Base-by-base conservation (phyloP, 2,888 invertebrate genomes). In the Dione juno region DNA sequence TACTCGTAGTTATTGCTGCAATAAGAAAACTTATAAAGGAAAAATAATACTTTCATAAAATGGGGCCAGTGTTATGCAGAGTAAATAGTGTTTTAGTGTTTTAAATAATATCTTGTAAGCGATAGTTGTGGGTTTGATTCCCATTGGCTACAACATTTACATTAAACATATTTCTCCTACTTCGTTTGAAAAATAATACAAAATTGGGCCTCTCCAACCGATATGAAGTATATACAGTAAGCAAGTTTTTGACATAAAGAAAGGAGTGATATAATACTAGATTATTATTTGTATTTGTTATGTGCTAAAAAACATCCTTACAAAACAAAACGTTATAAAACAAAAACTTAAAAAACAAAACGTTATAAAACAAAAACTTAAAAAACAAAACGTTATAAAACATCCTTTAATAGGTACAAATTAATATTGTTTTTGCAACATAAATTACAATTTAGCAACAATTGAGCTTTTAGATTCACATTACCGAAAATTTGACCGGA, bases 391-490 rank as follows among this genome's bases (percentile, higher is more conserved):
- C n/a, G n/a, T n/a, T n/a, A n/a, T n/a, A n/a, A n/a, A n/a, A n/a
- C n/a, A n/a, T n/a, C n/a, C n/a, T n/a, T n/a, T n/a, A n/a, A n/a
- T n/a, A 57, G 37, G 11, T 16, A 37, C 6, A 57, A 37, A 40
- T 40, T 37, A 52, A 61, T 50, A 48, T 19, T 45, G 14, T 52
- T 63, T 61, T 78, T 68, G 78, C 80, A 77, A 76, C 76, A 74
- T 78, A 79, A 80, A 80, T 81, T 80, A 80, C 69, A 75, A 72
- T 82, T 79, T 78, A 77, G 65, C 67, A 74, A 79, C 76, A 77
- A 78, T 78, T 28, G 2, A 76, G 77, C 78, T 77, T 77, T 71
- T 72, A 67, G 77, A 70, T 59, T 48, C 59, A 40, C 59, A n/a
- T 59, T 72, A 41, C 65, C 65, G n/a, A 43, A 64, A 58, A 40